These are phyloP conservation scores for Solenopsis invicta DNA, from an alignment of 1,140 invertebrate genomes.

Conservation along the genomic window DNA sequence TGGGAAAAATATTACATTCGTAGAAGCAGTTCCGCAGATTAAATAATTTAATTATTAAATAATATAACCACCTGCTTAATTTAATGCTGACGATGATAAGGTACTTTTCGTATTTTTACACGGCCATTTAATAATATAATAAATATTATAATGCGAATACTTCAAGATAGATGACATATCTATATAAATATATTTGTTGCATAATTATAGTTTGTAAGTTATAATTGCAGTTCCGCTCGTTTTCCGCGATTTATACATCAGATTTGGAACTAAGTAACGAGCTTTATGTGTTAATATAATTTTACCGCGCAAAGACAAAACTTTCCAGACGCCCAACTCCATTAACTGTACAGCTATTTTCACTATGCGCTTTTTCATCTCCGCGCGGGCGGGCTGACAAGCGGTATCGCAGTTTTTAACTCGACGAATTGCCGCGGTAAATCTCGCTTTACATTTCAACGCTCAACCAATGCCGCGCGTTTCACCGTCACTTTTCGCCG, in stretches of 20 bases:
- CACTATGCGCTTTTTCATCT: neutral
- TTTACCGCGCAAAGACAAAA: neutral
- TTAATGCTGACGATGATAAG: neutral
- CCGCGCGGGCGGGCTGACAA: neutral
- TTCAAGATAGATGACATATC: neutral
- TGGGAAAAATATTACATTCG: neutral
- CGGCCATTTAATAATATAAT: neutral
- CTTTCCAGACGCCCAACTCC: neutral
- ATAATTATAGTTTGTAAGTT: neutral
- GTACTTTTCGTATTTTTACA: neutral
- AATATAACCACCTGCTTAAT: neutral
- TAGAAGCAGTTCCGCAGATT: neutral
- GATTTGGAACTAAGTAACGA: neutral
- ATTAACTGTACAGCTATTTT: constrained; percentile 16
- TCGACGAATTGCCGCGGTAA: constrained; percentile 20
- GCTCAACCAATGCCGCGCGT: neutral
- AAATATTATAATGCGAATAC: neutral
- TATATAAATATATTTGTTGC: too few species aligned
- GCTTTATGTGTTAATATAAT: neutral
- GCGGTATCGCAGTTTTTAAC: constrained; percentile 34
- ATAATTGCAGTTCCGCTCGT: neutral
- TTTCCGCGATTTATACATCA: neutral
- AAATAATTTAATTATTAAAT: neutral
- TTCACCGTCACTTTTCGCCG: neutral
- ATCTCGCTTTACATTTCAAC: constrained; percentile 12